Conservation (phyloP, 2,888 invertebrate species). For the Geophilus truncorum region DNA sequence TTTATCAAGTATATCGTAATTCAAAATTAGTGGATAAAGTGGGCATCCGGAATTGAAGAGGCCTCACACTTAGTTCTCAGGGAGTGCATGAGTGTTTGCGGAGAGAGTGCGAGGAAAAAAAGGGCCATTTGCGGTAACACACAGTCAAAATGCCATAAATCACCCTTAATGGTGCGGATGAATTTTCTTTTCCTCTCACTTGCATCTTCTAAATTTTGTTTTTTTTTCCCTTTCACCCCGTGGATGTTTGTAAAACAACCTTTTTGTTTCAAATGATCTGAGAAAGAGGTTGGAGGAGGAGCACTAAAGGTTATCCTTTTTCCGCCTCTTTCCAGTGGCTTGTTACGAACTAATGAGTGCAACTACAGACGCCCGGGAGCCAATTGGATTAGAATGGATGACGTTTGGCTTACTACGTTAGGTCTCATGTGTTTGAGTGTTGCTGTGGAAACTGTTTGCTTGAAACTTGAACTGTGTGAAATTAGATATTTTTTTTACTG, state of each 20-base stretch:
- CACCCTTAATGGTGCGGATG: background rate
- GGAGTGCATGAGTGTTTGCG: background rate
- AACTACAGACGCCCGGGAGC: constrained; percentile 12
- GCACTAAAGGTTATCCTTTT: background rate
- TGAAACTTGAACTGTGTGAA: too few species aligned
- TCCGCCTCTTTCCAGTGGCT: constrained; percentile 9
- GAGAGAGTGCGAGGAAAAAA: background rate
- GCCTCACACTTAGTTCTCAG: background rate
- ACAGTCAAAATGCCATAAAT: background rate
- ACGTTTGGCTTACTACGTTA: background rate
- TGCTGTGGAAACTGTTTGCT: background rate
- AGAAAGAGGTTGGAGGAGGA: background rate
- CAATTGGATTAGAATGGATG: constrained; percentile 18
- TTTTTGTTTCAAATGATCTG: background rate
- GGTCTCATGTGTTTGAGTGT: background rate
- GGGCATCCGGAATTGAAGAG: background rate
- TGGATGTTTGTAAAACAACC: background rate
- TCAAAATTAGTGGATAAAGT: background rate
- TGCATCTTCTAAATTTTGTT: background rate
- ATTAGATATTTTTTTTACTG: too few species aligned
- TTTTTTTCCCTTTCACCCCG: background rate
- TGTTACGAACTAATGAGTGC: constrained; percentile 21
- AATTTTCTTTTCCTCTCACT: background rate
- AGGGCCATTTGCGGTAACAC: background rate
- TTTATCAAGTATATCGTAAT: background rate